Evolutionary conservation across 2,113 vertebrate genomes (phyloP), one percentile per base, ranked within the genome.

Genomic region (Platysteira castanea): DNA sequence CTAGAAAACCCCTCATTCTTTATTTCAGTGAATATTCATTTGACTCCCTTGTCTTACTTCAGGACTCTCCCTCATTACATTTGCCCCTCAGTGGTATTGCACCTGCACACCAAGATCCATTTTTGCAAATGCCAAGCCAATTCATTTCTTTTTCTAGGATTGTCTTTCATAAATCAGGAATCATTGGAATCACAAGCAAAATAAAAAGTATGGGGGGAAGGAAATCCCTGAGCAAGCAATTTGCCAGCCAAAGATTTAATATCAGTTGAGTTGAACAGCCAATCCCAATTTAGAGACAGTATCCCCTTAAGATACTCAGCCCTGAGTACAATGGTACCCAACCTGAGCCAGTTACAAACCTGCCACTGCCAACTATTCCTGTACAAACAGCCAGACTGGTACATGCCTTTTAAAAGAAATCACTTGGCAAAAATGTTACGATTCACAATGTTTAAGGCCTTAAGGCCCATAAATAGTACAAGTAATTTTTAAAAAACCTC

Each of bases 401-500:
- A 37, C 8, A 49, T 13, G 22, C n/a, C 46, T 91, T 79, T 75
- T 63, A 70, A 93, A 41, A 82, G 17, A 93, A 97, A 61, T 53
- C 37, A 33, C 46, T 65, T 87, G 33, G 73, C 92, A 95, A 93
- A 14, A 67, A 69, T 49, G 65, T 95, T 85, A 75, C 79, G 75
- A 95, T 88, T 90, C 59, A 70, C 10, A 67, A 90, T 27, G 83
- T 74, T 85, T 54, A 86, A 77, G 61, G 30, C 23, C 61, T 96
- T 94, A 95, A 94, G 27, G 35, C 61, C 57, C 80, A 96, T 77
- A 96, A 96, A 96, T 82, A 96, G 81, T 15, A 49, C 30, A 68
- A 92, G 60, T 49, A 78, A 76, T 47, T 89, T 90, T 44, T 14
- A 3, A n/a, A 71, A 71, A 82, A 76, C 10, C 12, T 94, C 71